These are phyloP conservation scores for Orgyia antiqua DNA, from an alignment of 2,888 invertebrate species.

Conservation along the genomic window DNA sequence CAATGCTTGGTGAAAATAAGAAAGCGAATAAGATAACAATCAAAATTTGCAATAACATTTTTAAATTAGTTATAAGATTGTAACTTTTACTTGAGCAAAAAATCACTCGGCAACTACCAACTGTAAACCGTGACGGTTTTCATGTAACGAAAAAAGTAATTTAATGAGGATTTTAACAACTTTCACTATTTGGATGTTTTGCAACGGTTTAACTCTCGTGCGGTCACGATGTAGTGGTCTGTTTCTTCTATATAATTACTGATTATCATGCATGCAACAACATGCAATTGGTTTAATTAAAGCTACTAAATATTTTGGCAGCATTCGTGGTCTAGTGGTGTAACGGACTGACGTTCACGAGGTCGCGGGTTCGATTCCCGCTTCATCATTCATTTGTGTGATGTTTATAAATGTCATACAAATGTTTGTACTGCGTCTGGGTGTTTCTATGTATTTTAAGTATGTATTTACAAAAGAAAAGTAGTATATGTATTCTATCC, in stretches of 20 bases:
- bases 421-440: too few species aligned
- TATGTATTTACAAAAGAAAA: too few species aligned
- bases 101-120: constrained; percentile 19
- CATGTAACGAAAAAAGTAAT: constrained; percentile 43
- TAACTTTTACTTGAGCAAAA: constrained; percentile 25
- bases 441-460: too few species aligned
- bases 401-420: too few species aligned
- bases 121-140: constrained; percentile 41
- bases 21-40: constrained; percentile 9
- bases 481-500: too few species aligned
- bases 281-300: constrained; percentile 20
- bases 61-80: constrained; percentile 15
- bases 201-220: constrained; percentile 24
- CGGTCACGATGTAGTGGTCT: constrained; percentile 29
- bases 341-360: too few species aligned
- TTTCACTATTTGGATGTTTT: constrained; percentile 43
- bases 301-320: neutral
- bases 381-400: too few species aligned
- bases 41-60: constrained; percentile 6
- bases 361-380: too few species aligned
- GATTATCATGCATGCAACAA: constrained; percentile 25
- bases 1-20: too few species aligned
- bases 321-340: too few species aligned
- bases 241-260: constrained; percentile 27
- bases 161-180: constrained; percentile 41